Conservation (phyloP, 2,797 vertebrate species). For the Simalia tracyae region DNA sequence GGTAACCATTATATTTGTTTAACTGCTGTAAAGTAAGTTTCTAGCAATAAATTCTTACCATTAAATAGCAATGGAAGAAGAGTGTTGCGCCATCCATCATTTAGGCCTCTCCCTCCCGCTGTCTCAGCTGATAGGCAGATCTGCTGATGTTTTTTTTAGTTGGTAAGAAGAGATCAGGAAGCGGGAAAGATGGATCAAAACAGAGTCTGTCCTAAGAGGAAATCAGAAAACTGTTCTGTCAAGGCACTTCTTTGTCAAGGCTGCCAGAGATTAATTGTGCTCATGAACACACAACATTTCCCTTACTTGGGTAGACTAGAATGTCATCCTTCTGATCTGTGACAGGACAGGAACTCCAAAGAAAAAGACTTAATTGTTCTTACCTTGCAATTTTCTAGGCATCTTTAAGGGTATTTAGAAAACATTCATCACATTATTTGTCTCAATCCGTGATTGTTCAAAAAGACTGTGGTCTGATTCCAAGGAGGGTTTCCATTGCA, state of each 20-base stretch:
- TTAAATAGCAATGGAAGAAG: constrained; percentile 70
- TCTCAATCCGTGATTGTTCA: constrained; percentile 56
- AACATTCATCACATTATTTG: constrained; percentile 37
- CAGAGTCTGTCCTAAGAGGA: constrained; percentile 85
- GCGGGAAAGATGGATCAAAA: constrained; percentile 90
- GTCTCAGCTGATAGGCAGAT: constrained; percentile 74
- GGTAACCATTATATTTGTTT: constrained; percentile 80
- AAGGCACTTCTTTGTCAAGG: constrained; percentile 87
- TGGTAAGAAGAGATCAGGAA: constrained; percentile 87
- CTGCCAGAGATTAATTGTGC: constrained; percentile 85
- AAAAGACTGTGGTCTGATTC: constrained; percentile 31
- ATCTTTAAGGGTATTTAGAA: background rate
- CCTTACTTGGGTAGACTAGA: constrained; percentile 61
- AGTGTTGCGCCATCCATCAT: constrained; percentile 71
- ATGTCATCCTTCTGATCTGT: constrained; percentile 69
- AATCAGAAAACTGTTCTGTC: constrained; percentile 83
- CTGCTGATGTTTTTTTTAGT: constrained; percentile 78
- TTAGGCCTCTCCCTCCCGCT: constrained; percentile 72
- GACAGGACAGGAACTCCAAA: constrained; percentile 66
- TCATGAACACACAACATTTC: constrained; percentile 64
- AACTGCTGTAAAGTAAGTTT: constrained; percentile 81
- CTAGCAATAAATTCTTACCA: constrained; percentile 74
- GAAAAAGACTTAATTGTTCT: constrained; percentile 62
- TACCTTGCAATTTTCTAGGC: constrained; percentile 54
- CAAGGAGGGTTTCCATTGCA: rapidly evolving